Percentiles rank a stretch among this genome's conserved stretches.
Evolutionary conservation across 2,888 invertebrate genomes (phyloP).

Genomic region (Hypena proboscidalis): DNA sequence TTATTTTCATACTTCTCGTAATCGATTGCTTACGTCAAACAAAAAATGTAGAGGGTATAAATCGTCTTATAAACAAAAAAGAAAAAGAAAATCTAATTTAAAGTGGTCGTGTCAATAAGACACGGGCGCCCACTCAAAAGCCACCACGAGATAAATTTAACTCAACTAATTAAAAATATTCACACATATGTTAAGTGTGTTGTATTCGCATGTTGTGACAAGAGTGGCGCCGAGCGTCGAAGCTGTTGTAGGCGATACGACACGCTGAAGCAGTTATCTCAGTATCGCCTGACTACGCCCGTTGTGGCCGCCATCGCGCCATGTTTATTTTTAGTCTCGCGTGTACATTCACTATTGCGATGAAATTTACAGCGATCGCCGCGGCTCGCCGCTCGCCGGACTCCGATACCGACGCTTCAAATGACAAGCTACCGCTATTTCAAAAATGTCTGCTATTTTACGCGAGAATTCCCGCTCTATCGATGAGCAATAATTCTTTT

Average conservation of each 20-base stretch:
- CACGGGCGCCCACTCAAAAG: slow-evolving; percentile 51
- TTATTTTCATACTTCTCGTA: slow-evolving; percentile 22
- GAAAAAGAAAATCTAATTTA: slow-evolving; percentile 4
- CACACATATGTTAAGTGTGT: slow-evolving; percentile 43
- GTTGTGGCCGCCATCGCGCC: slow-evolving; percentile 70
- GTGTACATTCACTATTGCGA: slow-evolving; percentile 76
- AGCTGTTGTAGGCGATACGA: slow-evolving; percentile 58
- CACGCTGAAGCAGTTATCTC: slow-evolving; percentile 72
- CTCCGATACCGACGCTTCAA: slow-evolving; percentile 70
- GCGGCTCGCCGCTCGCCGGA: slow-evolving; percentile 61
- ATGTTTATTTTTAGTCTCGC: slow-evolving; percentile 80
- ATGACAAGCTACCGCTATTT: slow-evolving; percentile 78
- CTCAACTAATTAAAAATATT: slow-evolving; percentile 63
- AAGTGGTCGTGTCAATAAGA: slow-evolving; percentile 31
- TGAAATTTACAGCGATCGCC: slow-evolving; percentile 77
- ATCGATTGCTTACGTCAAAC: slow-evolving; percentile 1
- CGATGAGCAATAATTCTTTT: slow-evolving; percentile 74
- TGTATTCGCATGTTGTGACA: slow-evolving; percentile 64
- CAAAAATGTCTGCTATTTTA: slow-evolving; percentile 78
- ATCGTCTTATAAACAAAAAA: slow-evolving; percentile 6
- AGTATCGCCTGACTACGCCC: slow-evolving; percentile 74
- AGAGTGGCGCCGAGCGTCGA: slow-evolving; percentile 59
- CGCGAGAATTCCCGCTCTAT: slow-evolving; percentile 67
- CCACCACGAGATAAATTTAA: slow-evolving; percentile 55
- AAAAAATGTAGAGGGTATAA: too few species aligned